These are phyloP conservation scores for Ceyx margarethae DNA, from an alignment of 2,113 vertebrate genomes.

Conservation along the genomic window DNA sequence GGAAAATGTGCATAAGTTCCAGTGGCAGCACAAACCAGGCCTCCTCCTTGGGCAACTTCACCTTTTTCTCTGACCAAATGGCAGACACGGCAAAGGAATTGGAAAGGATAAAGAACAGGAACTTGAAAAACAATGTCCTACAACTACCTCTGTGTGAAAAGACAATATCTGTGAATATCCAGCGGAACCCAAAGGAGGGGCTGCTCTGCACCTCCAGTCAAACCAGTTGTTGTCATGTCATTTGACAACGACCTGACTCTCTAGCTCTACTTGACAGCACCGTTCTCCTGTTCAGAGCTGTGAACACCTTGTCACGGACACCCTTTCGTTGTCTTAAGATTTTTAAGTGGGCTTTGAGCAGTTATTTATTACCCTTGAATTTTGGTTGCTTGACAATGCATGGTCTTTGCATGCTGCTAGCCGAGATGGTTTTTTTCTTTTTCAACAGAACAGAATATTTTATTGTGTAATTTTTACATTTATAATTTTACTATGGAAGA, in stretches of 20 bases:
- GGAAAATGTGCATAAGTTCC: constrained; percentile 92
- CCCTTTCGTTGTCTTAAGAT: constrained; percentile 67
- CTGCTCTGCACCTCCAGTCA: constrained; percentile 88
- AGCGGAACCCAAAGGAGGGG: constrained; percentile 88
- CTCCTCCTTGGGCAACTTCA: constrained; percentile 37
- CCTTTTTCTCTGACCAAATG: constrained; percentile 82
- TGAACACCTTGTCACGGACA: constrained; percentile 62
- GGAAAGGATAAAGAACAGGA: constrained; percentile 84
- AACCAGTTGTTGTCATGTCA: constrained; percentile 95
- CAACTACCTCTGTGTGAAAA: constrained; percentile 99
- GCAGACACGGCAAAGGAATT: constrained; percentile 75
- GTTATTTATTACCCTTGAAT: constrained; percentile 77
- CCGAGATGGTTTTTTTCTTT: constrained; percentile 64
- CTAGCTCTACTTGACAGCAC: constrained; percentile 46
- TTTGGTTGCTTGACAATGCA: constrained; percentile 78
- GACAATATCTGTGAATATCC: constrained; percentile 97
- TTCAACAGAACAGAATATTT: constrained; percentile 62
- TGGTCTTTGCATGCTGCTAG: constrained; percentile 85
- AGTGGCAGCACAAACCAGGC: constrained; percentile 72
- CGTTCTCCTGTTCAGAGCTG: constrained; percentile 66
- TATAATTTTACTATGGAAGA: constrained; percentile 73
- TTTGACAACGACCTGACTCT: constrained; percentile 77
- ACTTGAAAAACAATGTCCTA: constrained; percentile 89
- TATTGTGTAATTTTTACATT: constrained; percentile 75
- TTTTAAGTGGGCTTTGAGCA: constrained; percentile 69